Percentiles rank a stretch among this genome's conserved stretches.
These are phyloP conservation scores for Otus sunia DNA, from an alignment of 2,113 vertebrate species.

Conservation along the genomic window DNA sequence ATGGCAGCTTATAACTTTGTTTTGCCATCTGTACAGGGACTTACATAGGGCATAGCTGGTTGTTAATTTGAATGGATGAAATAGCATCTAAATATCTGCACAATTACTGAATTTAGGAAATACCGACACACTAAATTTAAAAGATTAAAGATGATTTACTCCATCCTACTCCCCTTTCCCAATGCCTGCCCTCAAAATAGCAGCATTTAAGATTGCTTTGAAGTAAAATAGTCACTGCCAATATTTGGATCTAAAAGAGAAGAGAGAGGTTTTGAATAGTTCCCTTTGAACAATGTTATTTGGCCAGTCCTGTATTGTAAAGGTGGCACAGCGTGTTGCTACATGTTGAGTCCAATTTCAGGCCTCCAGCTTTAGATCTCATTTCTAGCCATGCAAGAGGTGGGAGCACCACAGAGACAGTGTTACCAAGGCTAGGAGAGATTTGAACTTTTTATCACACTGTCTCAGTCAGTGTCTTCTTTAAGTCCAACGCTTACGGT, in stretches of 20 bases:
- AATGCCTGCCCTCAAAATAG: background rate
- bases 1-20: background rate
- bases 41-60: background rate
- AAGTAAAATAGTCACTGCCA: conserved; percentile 9
- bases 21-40: background rate
- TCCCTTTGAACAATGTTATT: conserved; percentile 8
- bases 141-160: background rate
- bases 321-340: conserved; percentile 23
- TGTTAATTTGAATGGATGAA: background rate
- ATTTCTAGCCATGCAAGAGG: background rate
- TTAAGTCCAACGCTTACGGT: background rate
- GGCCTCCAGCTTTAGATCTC: conserved; percentile 26
- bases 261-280: background rate
- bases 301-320: background rate
- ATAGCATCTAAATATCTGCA: background rate
- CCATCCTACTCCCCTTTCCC: background rate
- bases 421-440: background rate
- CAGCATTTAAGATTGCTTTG: conserved; percentile 31
- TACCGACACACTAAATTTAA: background rate
- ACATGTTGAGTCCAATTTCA: background rate
- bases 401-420: background rate
- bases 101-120: conserved; percentile 16
- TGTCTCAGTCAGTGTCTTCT: conserved; percentile 6
- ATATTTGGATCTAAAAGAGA: background rate
- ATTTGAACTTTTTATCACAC: background rate